Evolutionary conservation across 2,888 invertebrate species (phyloP).

Genomic region (Netelia inedita): DNA sequence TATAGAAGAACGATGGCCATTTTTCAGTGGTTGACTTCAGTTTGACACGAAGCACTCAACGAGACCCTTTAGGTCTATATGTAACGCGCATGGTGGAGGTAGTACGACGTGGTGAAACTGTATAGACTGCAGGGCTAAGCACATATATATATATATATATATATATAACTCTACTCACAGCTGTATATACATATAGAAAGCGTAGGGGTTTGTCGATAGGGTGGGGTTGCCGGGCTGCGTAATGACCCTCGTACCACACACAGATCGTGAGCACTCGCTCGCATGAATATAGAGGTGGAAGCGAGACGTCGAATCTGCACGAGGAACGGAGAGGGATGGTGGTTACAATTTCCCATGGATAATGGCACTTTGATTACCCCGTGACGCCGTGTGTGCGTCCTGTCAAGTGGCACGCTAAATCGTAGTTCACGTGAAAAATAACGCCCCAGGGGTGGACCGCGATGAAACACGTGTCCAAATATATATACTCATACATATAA

Average conservation of each 20-base stretch:
- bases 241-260: constrained; percentile 64
- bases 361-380: constrained; percentile 84
- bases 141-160: constrained; percentile 23
- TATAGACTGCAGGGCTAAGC: constrained; percentile 60
- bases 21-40: constrained; percentile 82
- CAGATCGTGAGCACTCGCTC: constrained; percentile 67
- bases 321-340: constrained; percentile 69
- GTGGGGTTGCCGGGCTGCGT: constrained; percentile 60
- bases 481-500: constrained; percentile 5
- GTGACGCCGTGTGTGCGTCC: constrained; percentile 80
- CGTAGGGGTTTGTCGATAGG: constrained; percentile 45
- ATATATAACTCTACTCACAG: not conserved
- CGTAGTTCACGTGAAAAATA: constrained; percentile 76
- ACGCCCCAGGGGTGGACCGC: constrained; percentile 65
- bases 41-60: constrained; percentile 79
- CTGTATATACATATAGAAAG: constrained; percentile 27
- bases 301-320: constrained; percentile 48
- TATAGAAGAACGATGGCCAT: constrained; percentile 71
- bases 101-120: constrained; percentile 61
- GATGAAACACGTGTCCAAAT: constrained; percentile 64
- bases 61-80: constrained; percentile 69
- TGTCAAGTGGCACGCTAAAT: constrained; percentile 82
- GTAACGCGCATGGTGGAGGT: constrained; percentile 70
- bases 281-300: constrained; percentile 72
- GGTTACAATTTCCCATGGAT: constrained; percentile 84